These are phyloP conservation scores for Perizoma flavofasciatum DNA, from an alignment of 2,888 invertebrate genomes.

Conservation along the genomic window DNA sequence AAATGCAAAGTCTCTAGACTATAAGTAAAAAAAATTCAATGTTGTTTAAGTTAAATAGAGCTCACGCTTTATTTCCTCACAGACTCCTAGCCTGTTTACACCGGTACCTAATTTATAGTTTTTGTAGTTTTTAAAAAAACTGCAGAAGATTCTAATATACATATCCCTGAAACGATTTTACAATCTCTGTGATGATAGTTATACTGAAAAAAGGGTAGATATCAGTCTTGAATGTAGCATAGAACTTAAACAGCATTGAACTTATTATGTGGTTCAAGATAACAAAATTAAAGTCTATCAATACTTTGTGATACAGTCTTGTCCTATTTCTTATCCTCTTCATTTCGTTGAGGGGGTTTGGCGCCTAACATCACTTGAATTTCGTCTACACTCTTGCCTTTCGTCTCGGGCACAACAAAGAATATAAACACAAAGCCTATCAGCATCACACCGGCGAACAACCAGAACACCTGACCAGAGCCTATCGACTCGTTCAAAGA, in stretches of 20 bases:
- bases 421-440: constrained; percentile 87
- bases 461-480: constrained; percentile 87
- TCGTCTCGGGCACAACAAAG: constrained; percentile 87
- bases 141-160: too few relatives aligned
- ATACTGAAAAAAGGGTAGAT: too few relatives aligned
- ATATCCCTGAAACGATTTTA: too few relatives aligned
- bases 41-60: too few relatives aligned
- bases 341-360: constrained; percentile 49
- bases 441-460: constrained; percentile 87
- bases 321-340: constrained; percentile 64
- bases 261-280: constrained; percentile 18
- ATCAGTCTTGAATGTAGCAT: too few relatives aligned
- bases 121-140: too few relatives aligned
- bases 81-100: neutral
- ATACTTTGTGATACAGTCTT: constrained; percentile 64
- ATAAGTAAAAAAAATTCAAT: constrained; percentile 22
- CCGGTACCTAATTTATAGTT: too few relatives aligned
- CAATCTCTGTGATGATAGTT: too few relatives aligned
- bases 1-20: constrained; percentile 13
- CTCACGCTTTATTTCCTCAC: too few relatives aligned
- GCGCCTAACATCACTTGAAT: constrained; percentile 82
- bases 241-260: neutral
- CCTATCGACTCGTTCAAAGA: constrained; percentile 83
- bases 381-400: constrained; percentile 88
- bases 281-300: constrained; percentile 43